These are phyloP conservation scores for Meleagris gallopavo DNA, from an alignment of 2,113 vertebrate species.

Conservation along the genomic window DNA sequence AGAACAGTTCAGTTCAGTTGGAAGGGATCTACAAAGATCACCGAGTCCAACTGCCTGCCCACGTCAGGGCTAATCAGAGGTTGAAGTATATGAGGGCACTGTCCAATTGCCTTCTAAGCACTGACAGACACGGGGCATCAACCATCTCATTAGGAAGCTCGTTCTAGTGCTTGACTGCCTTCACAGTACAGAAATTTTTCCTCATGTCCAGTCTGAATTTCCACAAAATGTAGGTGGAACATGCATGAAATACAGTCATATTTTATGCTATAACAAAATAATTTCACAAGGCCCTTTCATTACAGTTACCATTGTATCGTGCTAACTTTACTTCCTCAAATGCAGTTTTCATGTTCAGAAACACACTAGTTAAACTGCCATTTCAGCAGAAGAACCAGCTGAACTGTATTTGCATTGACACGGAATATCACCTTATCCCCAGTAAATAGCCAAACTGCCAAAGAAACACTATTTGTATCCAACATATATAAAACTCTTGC, in stretches of 20 bases:
- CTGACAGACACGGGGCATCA: neutral
- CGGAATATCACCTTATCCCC: conserved; percentile 11
- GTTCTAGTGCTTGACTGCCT: neutral
- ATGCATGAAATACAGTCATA: accelerated
- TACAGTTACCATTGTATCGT: neutral
- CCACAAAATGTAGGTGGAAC: too few relatives aligned
- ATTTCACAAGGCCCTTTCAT: neutral
- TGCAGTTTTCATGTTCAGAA: neutral
- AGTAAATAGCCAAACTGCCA: neutral
- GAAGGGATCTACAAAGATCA: neutral
- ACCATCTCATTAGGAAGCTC: neutral
- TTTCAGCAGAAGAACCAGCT: neutral
- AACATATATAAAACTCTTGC: neutral
- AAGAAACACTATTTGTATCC: neutral
- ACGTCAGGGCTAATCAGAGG: neutral
- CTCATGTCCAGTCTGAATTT: neutral
- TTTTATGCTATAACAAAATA: neutral
- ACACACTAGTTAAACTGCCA: neutral
- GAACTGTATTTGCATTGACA: neutral
- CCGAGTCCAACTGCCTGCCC: neutral
- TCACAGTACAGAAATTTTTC: neutral
- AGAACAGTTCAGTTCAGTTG: neutral
- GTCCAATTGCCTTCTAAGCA: neutral
- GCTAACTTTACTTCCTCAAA: neutral
- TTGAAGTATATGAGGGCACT: neutral